Evolutionary conservation across 2,113 vertebrate species (phyloP).

Genomic region (Rafetus swinhoei): DNA sequence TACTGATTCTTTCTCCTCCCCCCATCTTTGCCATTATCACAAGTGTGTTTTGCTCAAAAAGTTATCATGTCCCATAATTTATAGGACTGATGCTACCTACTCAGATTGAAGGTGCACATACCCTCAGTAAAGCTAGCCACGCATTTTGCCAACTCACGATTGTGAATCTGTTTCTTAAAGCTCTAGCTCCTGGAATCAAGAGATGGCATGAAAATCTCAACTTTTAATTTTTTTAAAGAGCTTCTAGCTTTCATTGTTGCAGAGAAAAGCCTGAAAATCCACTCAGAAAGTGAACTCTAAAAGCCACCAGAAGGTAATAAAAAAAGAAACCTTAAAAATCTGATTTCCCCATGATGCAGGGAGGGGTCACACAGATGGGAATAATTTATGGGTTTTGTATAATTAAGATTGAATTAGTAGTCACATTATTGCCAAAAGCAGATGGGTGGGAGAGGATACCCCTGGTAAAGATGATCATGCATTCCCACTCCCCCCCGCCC

Average conservation of each 20-base stretch:
- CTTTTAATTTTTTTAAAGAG: background rate
- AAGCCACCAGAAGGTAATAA: background rate
- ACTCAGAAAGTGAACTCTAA: background rate
- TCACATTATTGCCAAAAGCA: too few relatives aligned
- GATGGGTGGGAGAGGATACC: too few relatives aligned
- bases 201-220: background rate
- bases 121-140: background rate
- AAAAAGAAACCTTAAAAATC: background rate
- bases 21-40: background rate
- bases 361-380: rapidly evolving
- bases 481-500: too few relatives aligned
- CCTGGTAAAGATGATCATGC: too few relatives aligned
- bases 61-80: background rate
- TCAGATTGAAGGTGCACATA: background rate
- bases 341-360: background rate
- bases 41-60: background rate
- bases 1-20: background rate
- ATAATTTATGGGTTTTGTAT: background rate
- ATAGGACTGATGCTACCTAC: background rate
- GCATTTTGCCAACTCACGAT: background rate
- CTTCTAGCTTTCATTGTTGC: background rate
- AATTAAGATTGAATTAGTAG: background rate
- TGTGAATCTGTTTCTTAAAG: background rate
- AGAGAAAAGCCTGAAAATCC: background rate
- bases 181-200: background rate